These are phyloP conservation scores for Rugalucina vietnamica DNA, from an alignment of 2,888 invertebrate genomes.

Conservation along the genomic window DNA sequence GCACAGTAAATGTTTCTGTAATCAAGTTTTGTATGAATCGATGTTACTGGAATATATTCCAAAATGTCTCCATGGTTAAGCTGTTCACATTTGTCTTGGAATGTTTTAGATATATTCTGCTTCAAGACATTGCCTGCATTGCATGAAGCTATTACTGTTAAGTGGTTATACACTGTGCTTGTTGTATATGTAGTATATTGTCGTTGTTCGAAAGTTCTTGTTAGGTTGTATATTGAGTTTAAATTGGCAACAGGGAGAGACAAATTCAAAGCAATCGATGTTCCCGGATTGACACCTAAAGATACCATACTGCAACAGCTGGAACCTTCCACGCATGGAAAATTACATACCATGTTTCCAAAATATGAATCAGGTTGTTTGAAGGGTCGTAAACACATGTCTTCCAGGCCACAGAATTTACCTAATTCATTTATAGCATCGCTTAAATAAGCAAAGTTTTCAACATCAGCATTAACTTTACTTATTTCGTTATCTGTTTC, in stretches of 20 bases:
- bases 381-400: neutral
- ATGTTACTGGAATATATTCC: neutral
- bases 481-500: no score
- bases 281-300: neutral
- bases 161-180: neutral
- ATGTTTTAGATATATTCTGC: neutral
- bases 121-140: neutral
- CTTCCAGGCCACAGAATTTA: neutral
- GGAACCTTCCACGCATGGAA: neutral
- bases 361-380: neutral
- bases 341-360: neutral
- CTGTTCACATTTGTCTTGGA: neutral
- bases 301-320: neutral
- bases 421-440: neutral
- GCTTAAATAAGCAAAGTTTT: neutral
- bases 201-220: neutral
- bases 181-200: neutral
- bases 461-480: no score
- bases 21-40: neutral
- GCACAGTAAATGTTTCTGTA: conserved; percentile 19
- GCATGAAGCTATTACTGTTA: neutral
- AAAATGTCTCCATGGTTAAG: neutral
- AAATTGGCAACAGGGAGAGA: neutral
- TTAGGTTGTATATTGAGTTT: neutral
- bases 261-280: neutral